Percentiles rank a stretch among this genome's conserved stretches.
These are phyloP conservation scores for Chunga burmeisteri DNA, from an alignment of 2,113 vertebrate species.

Conservation along the genomic window DNA sequence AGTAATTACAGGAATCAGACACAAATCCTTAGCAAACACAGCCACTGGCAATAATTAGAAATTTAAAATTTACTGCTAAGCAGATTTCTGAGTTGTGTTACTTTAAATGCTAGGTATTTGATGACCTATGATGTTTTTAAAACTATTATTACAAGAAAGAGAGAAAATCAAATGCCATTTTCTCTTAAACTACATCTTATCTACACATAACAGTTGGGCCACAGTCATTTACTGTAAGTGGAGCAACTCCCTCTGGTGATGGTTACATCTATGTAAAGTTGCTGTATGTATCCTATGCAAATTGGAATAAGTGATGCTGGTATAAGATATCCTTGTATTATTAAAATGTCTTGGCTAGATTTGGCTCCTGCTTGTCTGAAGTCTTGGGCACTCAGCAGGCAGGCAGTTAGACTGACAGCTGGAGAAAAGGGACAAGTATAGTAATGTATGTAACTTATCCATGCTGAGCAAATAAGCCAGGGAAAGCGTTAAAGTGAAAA, in stretches of 20 bases:
- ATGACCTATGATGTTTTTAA: not conserved
- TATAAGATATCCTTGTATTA: not conserved
- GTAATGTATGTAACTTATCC: not conserved
- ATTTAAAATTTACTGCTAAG: not conserved
- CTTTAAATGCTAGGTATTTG: not conserved
- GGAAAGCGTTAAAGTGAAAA: not conserved
- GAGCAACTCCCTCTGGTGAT: not conserved
- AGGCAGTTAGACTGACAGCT: not conserved
- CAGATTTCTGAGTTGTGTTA: not conserved
- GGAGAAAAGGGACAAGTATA: not conserved
- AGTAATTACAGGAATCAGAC: not conserved
- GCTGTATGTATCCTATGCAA: accelerated
- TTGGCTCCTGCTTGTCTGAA: not conserved
- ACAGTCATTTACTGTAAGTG: not conserved
- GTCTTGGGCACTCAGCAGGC: not conserved
- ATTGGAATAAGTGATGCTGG: not conserved
- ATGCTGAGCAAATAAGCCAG: not conserved
- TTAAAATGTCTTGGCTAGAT: not conserved
- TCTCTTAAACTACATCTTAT: not conserved
- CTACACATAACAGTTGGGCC: not conserved
- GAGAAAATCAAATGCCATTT: not conserved
- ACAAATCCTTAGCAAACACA: not conserved
- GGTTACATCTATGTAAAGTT: not conserved
- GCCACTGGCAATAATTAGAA: not conserved
- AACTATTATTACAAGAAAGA: not conserved